Conservation (phyloP, 1,140 invertebrate genomes). For the Conus ventricosus region DNA sequence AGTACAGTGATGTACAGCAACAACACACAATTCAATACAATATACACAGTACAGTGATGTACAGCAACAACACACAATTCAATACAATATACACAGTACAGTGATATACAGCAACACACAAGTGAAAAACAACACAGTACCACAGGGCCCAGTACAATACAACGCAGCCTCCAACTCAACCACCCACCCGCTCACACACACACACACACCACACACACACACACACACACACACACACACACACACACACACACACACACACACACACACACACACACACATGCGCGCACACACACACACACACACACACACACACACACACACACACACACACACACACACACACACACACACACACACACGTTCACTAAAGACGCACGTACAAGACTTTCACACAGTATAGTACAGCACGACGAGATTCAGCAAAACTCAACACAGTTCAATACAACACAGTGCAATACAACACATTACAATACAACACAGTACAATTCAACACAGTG, state of each 20-base stretch:
- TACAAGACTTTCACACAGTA: background rate
- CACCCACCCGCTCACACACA: too few species aligned
- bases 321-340: too few species aligned
- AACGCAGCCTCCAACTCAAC: background rate
- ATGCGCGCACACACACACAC: too few species aligned
- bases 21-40: background rate
- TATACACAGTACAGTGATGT: background rate
- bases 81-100: background rate
- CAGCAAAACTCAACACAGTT: background rate
- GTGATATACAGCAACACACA: background rate
- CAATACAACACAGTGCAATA: background rate
- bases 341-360: too few species aligned
- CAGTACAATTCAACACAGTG: background rate
- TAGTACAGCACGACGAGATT: background rate
- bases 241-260: too few species aligned
- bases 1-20: background rate
- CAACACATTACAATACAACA: conserved; percentile 2
- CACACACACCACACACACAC: too few species aligned
- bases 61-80: background rate
- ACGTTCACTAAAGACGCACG: too few species aligned
- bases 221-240: too few species aligned
- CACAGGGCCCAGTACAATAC: background rate
- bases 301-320: too few species aligned
- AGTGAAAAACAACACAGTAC: background rate
- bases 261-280: too few species aligned